Evolutionary conservation across 2,113 vertebrate species (phyloP), one percentile per base, ranked within the genome.

Genomic region (Haemorhous mexicanus): DNA sequence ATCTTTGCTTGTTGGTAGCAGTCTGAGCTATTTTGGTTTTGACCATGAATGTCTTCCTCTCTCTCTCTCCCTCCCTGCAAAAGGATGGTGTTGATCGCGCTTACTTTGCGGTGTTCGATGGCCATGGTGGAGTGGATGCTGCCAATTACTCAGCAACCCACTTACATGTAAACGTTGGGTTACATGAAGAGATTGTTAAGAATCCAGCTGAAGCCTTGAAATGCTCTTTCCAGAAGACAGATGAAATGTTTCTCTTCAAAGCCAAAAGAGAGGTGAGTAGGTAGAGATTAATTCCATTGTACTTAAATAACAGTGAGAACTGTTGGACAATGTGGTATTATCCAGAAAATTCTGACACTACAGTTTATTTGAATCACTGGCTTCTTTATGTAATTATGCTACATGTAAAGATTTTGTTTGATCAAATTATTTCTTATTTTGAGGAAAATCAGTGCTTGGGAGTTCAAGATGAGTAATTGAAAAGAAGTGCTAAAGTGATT

Each of bases 51-150:
- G 18, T 53, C 35, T 33, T 37, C 62, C 28, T n/a, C 17, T 92
- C 28, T n/a, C 17, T 92, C 21, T 62, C 21, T 80, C 16, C 19
- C 24, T 75, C 44, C 90, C 28, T 3, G 16, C 11, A 1, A 28
- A 95, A 99, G 99, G 99, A 99, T 24, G 96, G 97, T 0, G 92
- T 98, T 30, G 97, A 98, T 27, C 98, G 99, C 0, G 98, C 98
- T 74, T 99, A 98, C 97, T 99, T 98, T 6, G 99, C 99, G 0
- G 98, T 99, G 56, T 99, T 99, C 43, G 99, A 99, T 2, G 99
- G 99, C 30, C 99, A 99, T 1, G 99, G 99, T 43, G 99, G 99
- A 3, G 97, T 99, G 49, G 99, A 99, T 8, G 99, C 99, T 3
- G 99, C 99, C 13, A 97, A 96, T 58, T 99, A 98, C 3, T 98